These are phyloP conservation scores for Andrena trimmerana DNA, from an alignment of 2,888 invertebrate species.

Conservation along the genomic window DNA sequence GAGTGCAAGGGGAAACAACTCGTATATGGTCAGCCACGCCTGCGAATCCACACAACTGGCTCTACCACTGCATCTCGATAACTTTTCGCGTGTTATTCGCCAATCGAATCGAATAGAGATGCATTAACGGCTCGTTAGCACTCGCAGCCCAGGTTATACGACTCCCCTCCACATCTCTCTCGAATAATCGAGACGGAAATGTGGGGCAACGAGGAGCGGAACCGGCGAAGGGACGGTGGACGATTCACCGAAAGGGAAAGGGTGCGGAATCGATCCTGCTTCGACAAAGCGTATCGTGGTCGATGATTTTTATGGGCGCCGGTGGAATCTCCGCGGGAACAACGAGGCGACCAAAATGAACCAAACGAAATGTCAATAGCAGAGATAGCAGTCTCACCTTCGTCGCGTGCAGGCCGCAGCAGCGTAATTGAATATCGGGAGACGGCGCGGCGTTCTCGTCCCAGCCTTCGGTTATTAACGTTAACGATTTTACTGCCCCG, in stretches of 20 bases:
- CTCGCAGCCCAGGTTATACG: too few relatives aligned
- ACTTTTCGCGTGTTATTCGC: too few relatives aligned
- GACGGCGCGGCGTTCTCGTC: conserved; percentile 55
- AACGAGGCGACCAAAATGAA: conserved; percentile 44
- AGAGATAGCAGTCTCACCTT: conserved; percentile 67
- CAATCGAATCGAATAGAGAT: too few relatives aligned
- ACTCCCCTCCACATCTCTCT: too few relatives aligned
- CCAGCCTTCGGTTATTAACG: conserved; percentile 71
- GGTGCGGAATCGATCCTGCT: background rate
- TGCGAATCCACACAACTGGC: too few relatives aligned
- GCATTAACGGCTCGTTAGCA: too few relatives aligned
- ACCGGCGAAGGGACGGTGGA: background rate
- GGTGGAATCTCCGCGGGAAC: conserved; percentile 38
- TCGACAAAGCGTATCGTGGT: conserved; percentile 12
- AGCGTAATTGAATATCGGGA: conserved; percentile 75
- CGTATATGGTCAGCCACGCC: too few relatives aligned
- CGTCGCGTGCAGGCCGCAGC: conserved; percentile 68
- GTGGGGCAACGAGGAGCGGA: background rate
- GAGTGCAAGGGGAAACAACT: too few relatives aligned
- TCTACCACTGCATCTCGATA: too few relatives aligned
- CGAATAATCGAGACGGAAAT: background rate
- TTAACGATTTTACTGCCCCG: conserved; percentile 72
- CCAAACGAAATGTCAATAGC: conserved; percentile 70
- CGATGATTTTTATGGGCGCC: conserved; percentile 59
- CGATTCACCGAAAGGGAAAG: background rate